Percentiles rank a stretch among this genome's conserved stretches.
phyloP scores from a whole-genome alignment of 2,888 invertebrate species.

The Campopleginae sp. region DNA sequence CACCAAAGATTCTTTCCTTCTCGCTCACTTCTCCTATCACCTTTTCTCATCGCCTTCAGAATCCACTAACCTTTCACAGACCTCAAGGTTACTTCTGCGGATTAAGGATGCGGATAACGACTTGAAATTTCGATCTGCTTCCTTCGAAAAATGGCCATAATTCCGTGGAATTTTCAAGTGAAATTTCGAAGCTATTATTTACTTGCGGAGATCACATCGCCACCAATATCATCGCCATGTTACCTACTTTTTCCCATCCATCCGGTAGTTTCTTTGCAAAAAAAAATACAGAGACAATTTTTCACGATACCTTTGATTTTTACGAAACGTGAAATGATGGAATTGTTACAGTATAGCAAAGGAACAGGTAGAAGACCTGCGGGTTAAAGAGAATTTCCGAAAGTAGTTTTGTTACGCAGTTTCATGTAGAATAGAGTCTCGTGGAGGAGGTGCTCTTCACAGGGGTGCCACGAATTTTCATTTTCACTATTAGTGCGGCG shows the following conservation, averaged over 20 bases:
- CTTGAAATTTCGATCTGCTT: not conserved
- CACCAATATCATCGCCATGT: not conserved
- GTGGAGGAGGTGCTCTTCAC: conserved; percentile 12
- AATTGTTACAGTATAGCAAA: not conserved
- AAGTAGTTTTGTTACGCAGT: conserved; percentile 15
- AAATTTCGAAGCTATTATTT: not conserved
- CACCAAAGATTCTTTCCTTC: conserved; percentile 22
- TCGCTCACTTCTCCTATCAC: not conserved
- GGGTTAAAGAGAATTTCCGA: not conserved
- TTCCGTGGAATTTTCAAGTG: not conserved
- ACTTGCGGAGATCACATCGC: not conserved
- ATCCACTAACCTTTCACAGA: conserved; percentile 4
- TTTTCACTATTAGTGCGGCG: conserved; percentile 6
- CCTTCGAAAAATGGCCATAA: not conserved
- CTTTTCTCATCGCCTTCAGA: not conserved
- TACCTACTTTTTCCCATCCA: not conserved
- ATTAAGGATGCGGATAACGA: not conserved
- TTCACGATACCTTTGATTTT: not conserved
- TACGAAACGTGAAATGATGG: not conserved
- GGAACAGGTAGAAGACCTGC: not conserved
- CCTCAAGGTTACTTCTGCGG: conserved; percentile 2
- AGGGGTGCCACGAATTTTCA: conserved; percentile 16
- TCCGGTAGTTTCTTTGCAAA: not conserved
- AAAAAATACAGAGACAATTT: not conserved
- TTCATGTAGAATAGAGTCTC: not conserved